Evolutionary conservation across 1,140 invertebrate species (phyloP), one percentile per base, ranked within the genome.

Genomic region (Penaeus japonicus): DNA sequence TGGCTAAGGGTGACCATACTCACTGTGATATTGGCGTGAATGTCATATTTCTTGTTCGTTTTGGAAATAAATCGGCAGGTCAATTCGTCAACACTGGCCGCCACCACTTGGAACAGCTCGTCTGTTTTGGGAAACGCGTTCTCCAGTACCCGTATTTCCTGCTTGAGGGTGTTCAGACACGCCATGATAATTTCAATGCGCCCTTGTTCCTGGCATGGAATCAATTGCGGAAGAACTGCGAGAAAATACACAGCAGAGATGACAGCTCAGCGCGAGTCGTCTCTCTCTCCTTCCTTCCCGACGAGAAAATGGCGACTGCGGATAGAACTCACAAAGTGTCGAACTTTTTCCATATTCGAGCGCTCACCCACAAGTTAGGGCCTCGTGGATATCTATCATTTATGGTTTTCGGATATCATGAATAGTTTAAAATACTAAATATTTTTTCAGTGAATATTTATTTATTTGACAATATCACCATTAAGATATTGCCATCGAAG

Each of bases 11-110:
- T 2, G 22, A 32, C 55, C 22, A 81, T 87, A 92, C 92, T 97
- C 94, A 98, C 97, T 93, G 98, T 99, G 93, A 99, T 99, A 94
- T 99, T 99, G 87, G 98, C 98, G 93, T 98, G 97, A 92, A 99
- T 98, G 93, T 97, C 97, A 93, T 98, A 98, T 94, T 97, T 96
- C 93, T 98, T 97, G 91, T 97, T 97, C 94, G 96, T 97, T 94
- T 95, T 96, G 92, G 96, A 96, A 93, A 99, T 96, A 94, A 99
- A 99, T 93, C 96, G 96, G 95, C 98, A 99, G 92, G 96, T 97
- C 91, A 99, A 94, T 94, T 99, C 98, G 94, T 99, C 98, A 91
- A 99, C 97, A 95, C 97, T 98, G 91, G 98, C 98, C 92, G 97
- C 96, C 93, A 98, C 95, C 93, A 98, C 97, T 95, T 98, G 97